Evolutionary conservation across 2,797 vertebrate genomes (phyloP).

Genomic region (Kryptolebias ocellatus): DNA sequence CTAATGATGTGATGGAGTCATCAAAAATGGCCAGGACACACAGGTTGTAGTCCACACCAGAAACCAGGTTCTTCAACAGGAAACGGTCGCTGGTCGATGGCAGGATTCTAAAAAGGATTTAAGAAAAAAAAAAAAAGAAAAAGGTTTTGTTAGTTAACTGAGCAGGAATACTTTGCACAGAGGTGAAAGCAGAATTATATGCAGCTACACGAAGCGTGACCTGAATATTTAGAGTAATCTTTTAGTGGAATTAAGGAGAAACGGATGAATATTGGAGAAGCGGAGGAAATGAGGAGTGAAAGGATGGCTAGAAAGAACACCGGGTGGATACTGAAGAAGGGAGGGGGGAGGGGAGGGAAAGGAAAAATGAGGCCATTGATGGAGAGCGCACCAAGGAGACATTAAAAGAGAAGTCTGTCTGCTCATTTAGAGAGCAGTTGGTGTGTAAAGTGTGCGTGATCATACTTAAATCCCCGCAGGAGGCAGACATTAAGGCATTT

Average conservation of each 20-base stretch:
- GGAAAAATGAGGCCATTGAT: constrained; percentile 75
- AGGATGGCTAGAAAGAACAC: constrained; percentile 32
- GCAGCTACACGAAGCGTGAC: neutral
- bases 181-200: neutral
- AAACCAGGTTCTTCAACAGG: constrained; percentile 89
- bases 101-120: constrained; percentile 82
- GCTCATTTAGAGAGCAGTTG: constrained; percentile 56
- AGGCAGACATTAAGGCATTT: constrained; percentile 54
- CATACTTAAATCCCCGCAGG: constrained; percentile 28
- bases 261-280: constrained; percentile 22
- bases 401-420: constrained; percentile 73
- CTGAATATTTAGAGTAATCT: constrained; percentile 19
- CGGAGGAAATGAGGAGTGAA: constrained; percentile 29
- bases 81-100: constrained; percentile 88
- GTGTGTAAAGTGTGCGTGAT: constrained; percentile 23
- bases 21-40: constrained; percentile 92
- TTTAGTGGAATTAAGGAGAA: constrained; percentile 15
- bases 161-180: neutral
- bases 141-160: constrained; percentile 31
- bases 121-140: neutral
- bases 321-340: constrained; percentile 56
- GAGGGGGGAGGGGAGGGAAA: constrained; percentile 24
- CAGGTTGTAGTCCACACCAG: constrained; percentile 90
- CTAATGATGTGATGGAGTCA: constrained; percentile 85
- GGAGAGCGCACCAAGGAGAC: constrained; percentile 56